Evolutionary conservation across 2,888 invertebrate species (phyloP), one percentile per base, ranked within the genome.

Genomic region (Cabera pusaria): DNA sequence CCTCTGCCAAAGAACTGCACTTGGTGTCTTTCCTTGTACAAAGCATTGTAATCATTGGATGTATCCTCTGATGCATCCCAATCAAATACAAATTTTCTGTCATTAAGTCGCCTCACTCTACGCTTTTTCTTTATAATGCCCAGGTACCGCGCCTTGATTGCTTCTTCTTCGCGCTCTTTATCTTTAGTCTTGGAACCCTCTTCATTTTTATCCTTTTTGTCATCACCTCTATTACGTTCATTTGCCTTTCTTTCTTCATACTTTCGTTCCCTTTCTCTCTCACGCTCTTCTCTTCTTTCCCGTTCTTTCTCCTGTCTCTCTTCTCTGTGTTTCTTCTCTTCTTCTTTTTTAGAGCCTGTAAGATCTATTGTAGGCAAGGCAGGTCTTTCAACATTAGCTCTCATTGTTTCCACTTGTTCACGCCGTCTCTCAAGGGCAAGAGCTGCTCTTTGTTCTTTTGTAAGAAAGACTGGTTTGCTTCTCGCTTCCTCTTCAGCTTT

Each of bases 41-140:
- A 88, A 43, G 94, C 93, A 79, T 99, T 99, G 70, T 99, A 99
- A 89, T 99, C 99, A 46, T 95, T 94, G 1, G 98, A 97, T 0
- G 99, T 99, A 68, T 99, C 99, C 81, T 99, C 99, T 0, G 96
- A 95, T 0, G 98, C 98, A 86, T 99, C 99, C 99, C 99, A 99
- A 82, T 99, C 99, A 80, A 99, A 99, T 0, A 99, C 99, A 90
- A 99, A 99, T 85, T 99, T 99, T 6, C 99, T 91, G 72, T 99
- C 99, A 83, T 99, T 99, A 21, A 99, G 86, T 45, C 99, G 91
- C 7, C 99, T 90, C 0, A 98, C 97, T 39, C 98, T 90, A 6
- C 98, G 92, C 68, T 97, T 97, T 71, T 98, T 97, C 72, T 98
- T 98, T 0, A 97, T 90, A 24, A 97, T 92, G 0, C 99, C 99